Percentiles rank a stretch among this genome's conserved stretches.
These are phyloP conservation scores for Lycia hirtaria DNA, from an alignment of 2,888 invertebrate species.

Conservation along the genomic window DNA sequence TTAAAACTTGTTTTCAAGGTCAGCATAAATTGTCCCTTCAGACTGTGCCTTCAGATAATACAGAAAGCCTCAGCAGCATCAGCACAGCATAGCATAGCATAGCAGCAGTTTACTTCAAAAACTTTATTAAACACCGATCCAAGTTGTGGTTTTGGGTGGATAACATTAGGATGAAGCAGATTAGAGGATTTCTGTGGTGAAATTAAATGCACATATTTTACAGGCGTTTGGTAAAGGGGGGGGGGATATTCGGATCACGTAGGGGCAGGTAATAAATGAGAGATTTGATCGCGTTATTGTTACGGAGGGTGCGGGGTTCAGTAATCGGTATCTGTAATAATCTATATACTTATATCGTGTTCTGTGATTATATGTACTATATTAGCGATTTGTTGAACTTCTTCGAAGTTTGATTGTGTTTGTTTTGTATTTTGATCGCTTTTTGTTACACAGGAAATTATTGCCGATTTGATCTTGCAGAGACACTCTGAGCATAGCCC, in stretches of 20 bases:
- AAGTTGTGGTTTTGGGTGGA: slow-evolving; percentile 63
- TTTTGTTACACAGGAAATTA: too few species aligned
- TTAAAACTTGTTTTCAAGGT: too few species aligned
- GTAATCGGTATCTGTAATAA: slow-evolving; percentile 10
- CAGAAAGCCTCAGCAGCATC: too few species aligned
- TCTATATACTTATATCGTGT: neutral
- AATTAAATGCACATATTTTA: slow-evolving; percentile 59
- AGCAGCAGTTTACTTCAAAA: slow-evolving; percentile 67
- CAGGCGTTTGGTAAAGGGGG: slow-evolving; percentile 1
- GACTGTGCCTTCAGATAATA: too few species aligned
- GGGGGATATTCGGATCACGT: slow-evolving; percentile 50
- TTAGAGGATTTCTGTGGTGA: slow-evolving; percentile 60
- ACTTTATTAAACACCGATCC: slow-evolving; percentile 70
- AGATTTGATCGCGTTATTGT: slow-evolving; percentile 47
- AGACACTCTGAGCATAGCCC: too few species aligned
- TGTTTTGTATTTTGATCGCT: neutral
- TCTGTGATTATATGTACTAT: neutral
- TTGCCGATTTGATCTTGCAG: too few species aligned
- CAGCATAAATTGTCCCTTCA: too few species aligned
- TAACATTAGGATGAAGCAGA: slow-evolving; percentile 65
- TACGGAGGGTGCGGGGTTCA: slow-evolving; percentile 42
- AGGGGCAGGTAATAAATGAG: slow-evolving; percentile 48
- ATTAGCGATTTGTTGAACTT: too few species aligned
- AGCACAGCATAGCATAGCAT: too few species aligned
- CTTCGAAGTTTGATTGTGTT: too few species aligned